Evolutionary conservation across 2,113 vertebrate genomes (phyloP).

Genomic region (Orcinus orca): DNA sequence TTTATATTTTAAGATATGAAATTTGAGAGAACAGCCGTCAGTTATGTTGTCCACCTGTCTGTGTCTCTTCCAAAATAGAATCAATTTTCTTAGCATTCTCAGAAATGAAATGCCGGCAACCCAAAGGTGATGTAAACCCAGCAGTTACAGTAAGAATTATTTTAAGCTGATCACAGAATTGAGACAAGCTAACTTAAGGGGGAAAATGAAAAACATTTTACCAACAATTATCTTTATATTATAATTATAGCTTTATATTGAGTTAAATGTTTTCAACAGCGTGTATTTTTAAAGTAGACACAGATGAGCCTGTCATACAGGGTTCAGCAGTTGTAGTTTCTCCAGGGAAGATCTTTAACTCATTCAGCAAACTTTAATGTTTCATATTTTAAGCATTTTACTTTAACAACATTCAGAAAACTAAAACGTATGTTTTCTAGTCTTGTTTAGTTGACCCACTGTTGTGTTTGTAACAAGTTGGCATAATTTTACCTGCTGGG

Average conservation of each 20-base stretch:
- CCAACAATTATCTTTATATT: not conserved
- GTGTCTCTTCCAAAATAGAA: not conserved
- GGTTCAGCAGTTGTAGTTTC: not conserved
- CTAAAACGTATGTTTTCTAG: not conserved
- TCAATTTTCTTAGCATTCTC: not conserved
- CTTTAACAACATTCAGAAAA: not conserved
- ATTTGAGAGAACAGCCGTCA: not conserved
- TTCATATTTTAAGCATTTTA: not conserved
- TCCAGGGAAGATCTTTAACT: not conserved
- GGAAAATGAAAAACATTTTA: not conserved
- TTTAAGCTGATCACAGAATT: not conserved
- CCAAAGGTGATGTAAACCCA: not conserved
- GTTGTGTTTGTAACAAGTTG: not conserved
- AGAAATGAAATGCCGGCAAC: constrained; percentile 1
- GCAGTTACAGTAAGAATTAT: not conserved
- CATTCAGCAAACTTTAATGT: not conserved
- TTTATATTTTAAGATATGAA: not conserved
- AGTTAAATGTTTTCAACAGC: not conserved
- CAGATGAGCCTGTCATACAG: not conserved
- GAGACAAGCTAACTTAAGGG: not conserved
- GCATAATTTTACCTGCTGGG: not conserved
- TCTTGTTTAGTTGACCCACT: not conserved
- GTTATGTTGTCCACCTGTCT: not conserved
- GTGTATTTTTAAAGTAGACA: not conserved
- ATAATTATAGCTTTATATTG: not conserved